These are phyloP conservation scores for Geotrypetes seraphini DNA, from an alignment of 2,797 vertebrate species.

Conservation along the genomic window DNA sequence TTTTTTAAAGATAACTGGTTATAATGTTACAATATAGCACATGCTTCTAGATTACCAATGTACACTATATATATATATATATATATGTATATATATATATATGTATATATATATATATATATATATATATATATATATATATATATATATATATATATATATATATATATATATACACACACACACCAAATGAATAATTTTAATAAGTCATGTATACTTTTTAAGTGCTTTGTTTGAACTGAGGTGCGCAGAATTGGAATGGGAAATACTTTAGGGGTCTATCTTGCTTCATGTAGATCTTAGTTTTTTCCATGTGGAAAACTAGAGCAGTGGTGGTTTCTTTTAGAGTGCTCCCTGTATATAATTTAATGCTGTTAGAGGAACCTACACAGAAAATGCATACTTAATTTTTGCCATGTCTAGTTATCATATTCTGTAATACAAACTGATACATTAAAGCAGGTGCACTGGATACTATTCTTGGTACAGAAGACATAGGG, in stretches of 20 bases:
- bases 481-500: too few relatives aligned
- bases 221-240: constrained; percentile 49
- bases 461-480: too few relatives aligned
- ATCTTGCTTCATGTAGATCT: too few relatives aligned
- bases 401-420: too few relatives aligned
- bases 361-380: not conserved
- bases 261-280: not conserved
- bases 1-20: constrained; percentile 34
- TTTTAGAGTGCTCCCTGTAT: not conserved
- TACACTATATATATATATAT: constrained; percentile 56
- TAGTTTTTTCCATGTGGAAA: not conserved
- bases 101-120: constrained; percentile 49
- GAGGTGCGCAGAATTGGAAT: constrained; percentile 44
- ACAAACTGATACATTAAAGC: too few relatives aligned
- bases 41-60: constrained; percentile 56
- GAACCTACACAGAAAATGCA: too few relatives aligned
- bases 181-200: constrained; percentile 66
- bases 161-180: constrained; percentile 46
- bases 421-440: too few relatives aligned
- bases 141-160: constrained; percentile 54
- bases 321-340: not conserved
- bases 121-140: constrained; percentile 51
- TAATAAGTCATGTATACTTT: constrained; percentile 46
- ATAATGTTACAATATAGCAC: constrained; percentile 40
- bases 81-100: constrained; percentile 48